phyloP scores from a whole-genome alignment of 2,797 vertebrate genomes.

The Menidia menidia region DNA sequence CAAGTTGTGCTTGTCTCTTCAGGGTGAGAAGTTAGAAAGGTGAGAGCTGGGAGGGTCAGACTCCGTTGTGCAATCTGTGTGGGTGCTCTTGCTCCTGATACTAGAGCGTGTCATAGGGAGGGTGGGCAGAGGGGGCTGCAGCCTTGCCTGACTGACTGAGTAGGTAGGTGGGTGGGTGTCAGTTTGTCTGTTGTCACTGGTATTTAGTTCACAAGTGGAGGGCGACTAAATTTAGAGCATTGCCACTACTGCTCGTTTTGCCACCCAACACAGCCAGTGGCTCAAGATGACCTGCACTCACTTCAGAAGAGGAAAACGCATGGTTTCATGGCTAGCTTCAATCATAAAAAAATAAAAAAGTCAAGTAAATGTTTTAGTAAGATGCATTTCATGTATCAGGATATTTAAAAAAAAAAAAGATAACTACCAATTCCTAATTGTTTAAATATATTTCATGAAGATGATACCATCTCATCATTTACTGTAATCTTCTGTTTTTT shows the following conservation, averaged over 20 bases:
- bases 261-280: constrained; percentile 30
- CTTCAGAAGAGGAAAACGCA: constrained; percentile 7
- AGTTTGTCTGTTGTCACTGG: constrained; percentile 87
- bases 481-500: too few species aligned
- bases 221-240: constrained; percentile 91
- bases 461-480: too few species aligned
- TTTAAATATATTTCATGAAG: too few species aligned
- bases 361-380: too few species aligned
- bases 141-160: constrained; percentile 36
- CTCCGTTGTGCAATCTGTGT: constrained; percentile 67
- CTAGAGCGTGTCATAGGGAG: constrained; percentile 73
- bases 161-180: constrained; percentile 69
- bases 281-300: constrained; percentile 29
- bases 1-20: constrained; percentile 66
- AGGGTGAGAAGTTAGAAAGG: constrained; percentile 57
- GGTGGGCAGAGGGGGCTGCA: constrained; percentile 45
- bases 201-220: constrained; percentile 89
- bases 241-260: constrained; percentile 41
- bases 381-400: too few species aligned
- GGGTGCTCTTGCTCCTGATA: constrained; percentile 80
- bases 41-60: constrained; percentile 65
- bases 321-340: too few species aligned
- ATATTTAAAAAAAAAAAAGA: too few species aligned
- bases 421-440: too few species aligned
- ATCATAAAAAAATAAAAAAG: too few species aligned